Evolutionary conservation across 2,888 invertebrate species (phyloP).

Genomic region (Metacarcinus magister): DNA sequence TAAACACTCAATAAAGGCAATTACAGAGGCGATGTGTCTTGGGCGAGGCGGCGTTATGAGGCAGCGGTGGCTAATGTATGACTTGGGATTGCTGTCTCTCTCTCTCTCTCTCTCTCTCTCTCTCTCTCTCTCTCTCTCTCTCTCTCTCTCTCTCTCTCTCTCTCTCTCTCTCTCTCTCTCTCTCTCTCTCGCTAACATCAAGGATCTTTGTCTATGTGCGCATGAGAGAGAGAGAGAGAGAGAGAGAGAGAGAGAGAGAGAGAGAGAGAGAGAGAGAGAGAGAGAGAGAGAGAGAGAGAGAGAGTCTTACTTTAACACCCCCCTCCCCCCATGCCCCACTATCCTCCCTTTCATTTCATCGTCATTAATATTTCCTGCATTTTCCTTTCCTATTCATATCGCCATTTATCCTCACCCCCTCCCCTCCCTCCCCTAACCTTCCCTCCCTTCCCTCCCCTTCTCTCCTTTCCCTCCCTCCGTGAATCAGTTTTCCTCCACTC

Average conservation of each 20-base stretch:
- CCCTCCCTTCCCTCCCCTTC: not conserved
- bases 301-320: not conserved
- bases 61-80: not conserved
- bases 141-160: not conserved
- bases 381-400: not conserved
- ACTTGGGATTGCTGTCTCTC: not conserved
- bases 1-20: not conserved
- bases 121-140: not conserved
- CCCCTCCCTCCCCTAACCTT: not conserved
- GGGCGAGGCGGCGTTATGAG: not conserved
- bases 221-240: not conserved
- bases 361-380: slow-evolving; percentile 1
- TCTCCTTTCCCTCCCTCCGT: not conserved
- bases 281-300: not conserved
- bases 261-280: not conserved
- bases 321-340: not conserved
- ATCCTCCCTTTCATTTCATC: not conserved
- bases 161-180: not conserved
- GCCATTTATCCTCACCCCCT: not conserved
- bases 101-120: not conserved
- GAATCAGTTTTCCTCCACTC: not conserved
- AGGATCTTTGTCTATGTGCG: not conserved
- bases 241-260: not conserved
- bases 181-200: not conserved
- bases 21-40: not conserved